Conservation (phyloP, 2,113 vertebrate species). For the Melanocharis versteri region DNA sequence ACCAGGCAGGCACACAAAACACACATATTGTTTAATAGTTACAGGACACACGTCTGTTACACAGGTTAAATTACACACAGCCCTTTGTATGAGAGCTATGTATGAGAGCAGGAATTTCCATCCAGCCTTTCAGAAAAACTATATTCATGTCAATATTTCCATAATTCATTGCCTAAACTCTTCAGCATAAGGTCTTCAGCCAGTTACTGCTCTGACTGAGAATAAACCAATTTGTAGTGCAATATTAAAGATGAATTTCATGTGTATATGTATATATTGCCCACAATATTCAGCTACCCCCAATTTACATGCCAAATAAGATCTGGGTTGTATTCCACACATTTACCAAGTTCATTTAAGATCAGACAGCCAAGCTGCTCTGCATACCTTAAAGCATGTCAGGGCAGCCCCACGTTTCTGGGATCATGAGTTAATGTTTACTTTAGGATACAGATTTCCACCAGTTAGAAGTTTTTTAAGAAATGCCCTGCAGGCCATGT, state of each 20-base stretch:
- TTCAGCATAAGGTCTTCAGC: background rate
- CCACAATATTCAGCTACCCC: background rate
- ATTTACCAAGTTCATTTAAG: background rate
- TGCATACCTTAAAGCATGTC: constrained; percentile 10
- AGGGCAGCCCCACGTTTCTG: background rate
- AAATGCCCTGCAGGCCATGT: background rate
- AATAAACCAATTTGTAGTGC: background rate
- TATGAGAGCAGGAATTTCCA: background rate
- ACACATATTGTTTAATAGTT: background rate
- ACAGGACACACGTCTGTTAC: background rate
- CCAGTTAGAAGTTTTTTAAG: background rate
- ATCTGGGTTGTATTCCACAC: background rate
- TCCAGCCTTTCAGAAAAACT: background rate
- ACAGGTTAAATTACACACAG: background rate
- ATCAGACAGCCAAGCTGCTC: background rate
- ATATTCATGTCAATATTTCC: background rate
- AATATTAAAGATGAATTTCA: background rate
- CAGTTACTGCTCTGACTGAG: background rate
- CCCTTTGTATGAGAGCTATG: background rate
- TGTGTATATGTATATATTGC: background rate
- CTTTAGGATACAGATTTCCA: background rate
- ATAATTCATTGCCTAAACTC: background rate
- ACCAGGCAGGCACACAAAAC: background rate
- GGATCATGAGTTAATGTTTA: background rate
- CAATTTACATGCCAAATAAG: rapidly evolving